Base-by-base conservation (phyloP, 2,888 invertebrate species). In the Xanthostigma xanthostigma region DNA sequence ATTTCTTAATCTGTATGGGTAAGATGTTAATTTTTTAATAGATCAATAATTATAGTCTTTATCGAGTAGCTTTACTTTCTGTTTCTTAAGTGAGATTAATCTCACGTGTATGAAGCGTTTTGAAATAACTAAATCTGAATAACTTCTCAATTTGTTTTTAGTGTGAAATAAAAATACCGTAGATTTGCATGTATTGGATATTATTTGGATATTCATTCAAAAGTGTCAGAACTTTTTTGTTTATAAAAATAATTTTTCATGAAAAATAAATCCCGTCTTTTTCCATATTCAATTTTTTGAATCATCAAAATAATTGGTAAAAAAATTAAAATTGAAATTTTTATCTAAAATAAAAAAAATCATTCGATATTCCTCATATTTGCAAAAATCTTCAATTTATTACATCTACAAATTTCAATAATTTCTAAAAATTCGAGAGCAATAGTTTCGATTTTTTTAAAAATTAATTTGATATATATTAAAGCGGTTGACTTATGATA, bases 91-190 rank as follows among this genome's bases (percentile, higher is more conserved):
- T n/a, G n/a, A n/a, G n/a, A n/a, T n/a, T n/a, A n/a, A n/a, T n/a
- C n/a, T n/a, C n/a, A n/a, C n/a, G n/a, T n/a, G n/a, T n/a, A n/a
- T n/a, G n/a, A n/a, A n/a, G n/a, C n/a, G n/a, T n/a, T n/a, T n/a
- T n/a, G n/a, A n/a, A n/a, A n/a, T n/a, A n/a, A n/a, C n/a, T n/a
- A n/a, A n/a, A n/a, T n/a, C 41, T 35, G 12, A 14, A 41, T 40
- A 34, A 47, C 40, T 40, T 40, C 43, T 43, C 43, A 43, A 43
- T 43, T 43, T 43, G 27, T 43, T 43, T 43, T 43, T 43, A 43
- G 43, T 43, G 43, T 43, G 43, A 43, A 43, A 43, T 43, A 43
- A 43, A 43, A 43, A 43, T 43, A 43, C 43, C 43, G 43, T 10
- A 14, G 43, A 43, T 43, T 43, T 43, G 17, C 17, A 43, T 17